Evolutionary conservation across 2,113 vertebrate genomes (phyloP), one percentile per base, ranked within the genome.

Genomic region (Scytalopus superciliaris): DNA sequence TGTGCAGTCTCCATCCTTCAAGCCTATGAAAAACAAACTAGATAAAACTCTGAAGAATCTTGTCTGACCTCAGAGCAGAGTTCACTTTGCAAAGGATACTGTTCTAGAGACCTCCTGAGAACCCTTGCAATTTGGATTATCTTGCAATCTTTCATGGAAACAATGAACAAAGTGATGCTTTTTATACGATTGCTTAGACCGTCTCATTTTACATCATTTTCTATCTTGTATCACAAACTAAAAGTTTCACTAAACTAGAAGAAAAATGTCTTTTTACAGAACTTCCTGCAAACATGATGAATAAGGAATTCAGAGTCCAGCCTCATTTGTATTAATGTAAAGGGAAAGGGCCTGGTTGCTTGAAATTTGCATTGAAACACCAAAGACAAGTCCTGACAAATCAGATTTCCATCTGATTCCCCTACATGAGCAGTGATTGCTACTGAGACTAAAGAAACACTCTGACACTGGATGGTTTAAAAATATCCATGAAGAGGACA

Each of bases 401-500:
- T 47, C 27, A 84, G 23, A 87, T 76, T 85, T 81, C 45, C 37
- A 4, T 62, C 57, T 45, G 59, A 69, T 84, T 94, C 21, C 24
- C 70, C 78, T 76, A 39, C 31, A 63, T 53, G 35, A 64, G 12
- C 31, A 83, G 9, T 66, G n/a, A 59, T 74, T 91, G 55, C 50
- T 83, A 44, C 57, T 37, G 40, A 91, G 27, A 68, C 33, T 59
- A 68, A 81, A 81, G 66, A 87, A 89, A 50, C 8, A n/a, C 25
- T 68, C 24, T 82, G 50, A 60, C 14, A 57, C 6, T 79, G 16
- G 24, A 37, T 49, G 22, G 14, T 73, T 25, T 44, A 90, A 96
- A 96, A 93, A 91, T 85, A 94, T 62, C 63, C 37, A 21, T 93
- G n/a, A 85, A 90, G 85, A 90, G 44, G 49, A 62, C 33, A 49